Evolutionary conservation across 2,888 invertebrate genomes (phyloP), one percentile per base, ranked within the genome.

Genomic region (Orchestes rusci): DNA sequence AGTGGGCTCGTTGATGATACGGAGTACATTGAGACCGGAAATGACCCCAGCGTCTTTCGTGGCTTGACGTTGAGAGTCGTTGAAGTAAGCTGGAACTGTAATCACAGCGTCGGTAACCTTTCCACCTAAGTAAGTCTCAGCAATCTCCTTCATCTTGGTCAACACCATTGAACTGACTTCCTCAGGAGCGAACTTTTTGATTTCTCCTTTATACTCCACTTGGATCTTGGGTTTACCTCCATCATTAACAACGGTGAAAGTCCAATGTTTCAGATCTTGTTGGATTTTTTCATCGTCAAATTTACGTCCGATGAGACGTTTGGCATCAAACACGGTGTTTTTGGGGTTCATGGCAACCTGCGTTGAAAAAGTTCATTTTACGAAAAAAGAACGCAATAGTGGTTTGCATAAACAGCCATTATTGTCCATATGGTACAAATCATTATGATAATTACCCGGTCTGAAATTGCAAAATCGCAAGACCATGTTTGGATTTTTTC

Each of bases 1-100:
- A 2, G 91, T 92, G 5, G 92, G 92, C 65, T 93, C 91, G 64
- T 91, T 90, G 55, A 91, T 88, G 50, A 93, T 92, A 57, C 92
- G 76, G 29, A 92, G 71, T 2, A 94, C 90, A 66, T 91, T 91
- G 17, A 94, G 66, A 1, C 86, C 91, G 16, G 92, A 83, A 60
- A 86, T 86, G 2, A 74, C 74, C 1, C 92, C 92, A 8, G 92
- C 90, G 68, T 93, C 93, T 69, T 92, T 92, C 5, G 91, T 91
- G 8, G 86, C 86, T 64, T 86, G 86, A 8, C 87, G 74, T 64
- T 86, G 86, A 2, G 84, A 82, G 59, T 86, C 86, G 60, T 86
- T 86, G 62, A 86, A 87, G 62, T 87, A 88, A 3, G 87, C 87
- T 3, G 88, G 88, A 3, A 88, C 88, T 1, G 88, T 89, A 53